Conservation (phyloP, 2,888 invertebrate genomes). For the Spicauda simplicius region DNA sequence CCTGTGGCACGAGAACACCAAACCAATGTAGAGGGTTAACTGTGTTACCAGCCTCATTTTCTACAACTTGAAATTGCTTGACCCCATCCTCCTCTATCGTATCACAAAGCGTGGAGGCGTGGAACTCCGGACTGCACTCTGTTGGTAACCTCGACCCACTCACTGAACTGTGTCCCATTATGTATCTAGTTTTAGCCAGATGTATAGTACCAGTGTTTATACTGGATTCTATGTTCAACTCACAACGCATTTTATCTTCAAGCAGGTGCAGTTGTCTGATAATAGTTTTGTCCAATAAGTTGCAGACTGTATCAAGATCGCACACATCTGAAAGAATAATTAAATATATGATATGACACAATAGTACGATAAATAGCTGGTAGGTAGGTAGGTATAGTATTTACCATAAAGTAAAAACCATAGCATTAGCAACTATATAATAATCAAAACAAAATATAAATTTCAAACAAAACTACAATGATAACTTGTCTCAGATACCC, state of each 20-base stretch:
- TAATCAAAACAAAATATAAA: too few relatives aligned
- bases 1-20: conserved; percentile 93
- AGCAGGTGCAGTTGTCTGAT: conserved; percentile 89
- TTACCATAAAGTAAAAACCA: too few relatives aligned
- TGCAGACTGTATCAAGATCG: conserved; percentile 72
- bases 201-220: conserved; percentile 89
- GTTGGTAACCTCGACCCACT: conserved; percentile 89
- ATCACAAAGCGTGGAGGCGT: conserved; percentile 67
- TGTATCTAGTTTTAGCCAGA: conserved; percentile 90
- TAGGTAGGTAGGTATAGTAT: too few relatives aligned
- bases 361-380: background rate
- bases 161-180: conserved; percentile 90
- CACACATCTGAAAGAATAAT: conserved; percentile 36
- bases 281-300: conserved; percentile 88
- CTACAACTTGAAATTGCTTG: conserved; percentile 68
- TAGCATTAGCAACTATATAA: too few relatives aligned
- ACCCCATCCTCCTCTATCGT: conserved; percentile 69
- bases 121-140: conserved; percentile 83
- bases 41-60: conserved; percentile 58
- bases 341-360: background rate
- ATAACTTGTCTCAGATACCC: too few relatives aligned
- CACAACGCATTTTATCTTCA: conserved; percentile 88
- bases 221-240: conserved; percentile 88
- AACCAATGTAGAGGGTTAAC: conserved; percentile 93
- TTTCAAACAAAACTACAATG: too few relatives aligned